phyloP scores from a whole-genome alignment of 2,797 vertebrate species.

The Tragelaphus eurycerus region DNA sequence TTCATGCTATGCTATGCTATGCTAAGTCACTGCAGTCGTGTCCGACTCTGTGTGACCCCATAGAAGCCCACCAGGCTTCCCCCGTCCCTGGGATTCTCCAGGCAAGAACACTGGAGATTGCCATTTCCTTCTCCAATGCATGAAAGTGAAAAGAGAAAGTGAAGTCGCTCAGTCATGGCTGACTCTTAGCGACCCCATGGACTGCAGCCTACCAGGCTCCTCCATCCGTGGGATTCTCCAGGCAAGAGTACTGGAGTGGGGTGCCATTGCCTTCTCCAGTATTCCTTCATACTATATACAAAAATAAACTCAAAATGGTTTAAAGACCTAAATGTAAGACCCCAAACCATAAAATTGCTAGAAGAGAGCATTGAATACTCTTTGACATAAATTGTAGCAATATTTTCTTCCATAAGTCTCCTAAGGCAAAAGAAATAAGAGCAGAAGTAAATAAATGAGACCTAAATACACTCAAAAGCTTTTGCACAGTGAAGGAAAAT shows the following conservation, averaged over 20 bases:
- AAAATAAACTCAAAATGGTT: background rate
- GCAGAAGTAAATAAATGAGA: background rate
- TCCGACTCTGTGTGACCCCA: too few relatives aligned
- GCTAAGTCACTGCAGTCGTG: too few relatives aligned
- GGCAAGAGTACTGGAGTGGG: too few relatives aligned
- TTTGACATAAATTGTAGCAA: background rate
- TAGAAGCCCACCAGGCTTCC: too few relatives aligned
- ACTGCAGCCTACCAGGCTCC: too few relatives aligned
- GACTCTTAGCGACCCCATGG: too few relatives aligned
- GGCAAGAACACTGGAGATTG: too few relatives aligned
- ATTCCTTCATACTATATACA: background rate
- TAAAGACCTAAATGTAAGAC: background rate
- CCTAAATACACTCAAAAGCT: background rate
- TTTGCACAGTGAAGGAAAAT: background rate
- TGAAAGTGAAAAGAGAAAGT: too few relatives aligned
- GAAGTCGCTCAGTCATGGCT: too few relatives aligned
- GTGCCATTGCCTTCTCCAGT: background rate
- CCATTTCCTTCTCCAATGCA: too few relatives aligned
- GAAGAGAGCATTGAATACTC: background rate
- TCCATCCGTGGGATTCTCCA: too few relatives aligned
- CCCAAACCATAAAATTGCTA: background rate
- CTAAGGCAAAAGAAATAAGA: background rate
- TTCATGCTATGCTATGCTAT: background rate
- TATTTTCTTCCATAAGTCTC: background rate
- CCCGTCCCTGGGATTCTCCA: too few relatives aligned